These are phyloP conservation scores for Esox niger DNA, from an alignment of 2,113 vertebrate species.

Conservation along the genomic window DNA sequence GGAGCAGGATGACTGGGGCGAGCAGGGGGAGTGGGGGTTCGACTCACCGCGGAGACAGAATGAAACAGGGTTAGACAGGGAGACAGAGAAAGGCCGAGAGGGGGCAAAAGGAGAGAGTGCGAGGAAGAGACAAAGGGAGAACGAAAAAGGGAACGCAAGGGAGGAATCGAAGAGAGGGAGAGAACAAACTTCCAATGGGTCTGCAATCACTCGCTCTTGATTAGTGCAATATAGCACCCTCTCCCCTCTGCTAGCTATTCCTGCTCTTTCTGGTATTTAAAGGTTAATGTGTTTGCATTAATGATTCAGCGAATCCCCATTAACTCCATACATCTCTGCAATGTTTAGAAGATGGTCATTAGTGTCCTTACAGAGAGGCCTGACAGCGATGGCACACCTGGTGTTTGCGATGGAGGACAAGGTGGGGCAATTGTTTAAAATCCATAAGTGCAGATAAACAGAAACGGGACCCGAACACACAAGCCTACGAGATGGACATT, in stretches of 20 bases:
- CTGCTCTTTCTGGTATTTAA: slow-evolving; percentile 35
- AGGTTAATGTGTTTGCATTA: slow-evolving; percentile 71
- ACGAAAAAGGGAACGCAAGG: neutral
- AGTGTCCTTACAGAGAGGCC: slow-evolving; percentile 33
- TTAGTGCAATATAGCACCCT: slow-evolving; percentile 37
- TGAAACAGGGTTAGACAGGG: too few relatives aligned
- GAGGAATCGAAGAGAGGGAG: too few relatives aligned
- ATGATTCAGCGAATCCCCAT: slow-evolving; percentile 56
- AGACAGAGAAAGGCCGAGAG: neutral
- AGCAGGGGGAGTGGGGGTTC: slow-evolving; percentile 30
- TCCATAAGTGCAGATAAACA: slow-evolving; percentile 10
- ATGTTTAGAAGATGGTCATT: slow-evolving; percentile 54
- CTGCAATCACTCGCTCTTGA: slow-evolving; percentile 25
- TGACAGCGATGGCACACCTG: slow-evolving; percentile 33
- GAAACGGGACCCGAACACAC: neutral
- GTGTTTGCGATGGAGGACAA: neutral
- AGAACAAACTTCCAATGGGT: too few relatives aligned
- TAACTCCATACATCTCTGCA: too few relatives aligned
- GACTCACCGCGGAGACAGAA: neutral
- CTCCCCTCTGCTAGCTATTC: slow-evolving; percentile 32
- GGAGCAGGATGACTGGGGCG: too few relatives aligned
- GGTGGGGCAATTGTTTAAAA: neutral
- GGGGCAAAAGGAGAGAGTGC: too few relatives aligned
- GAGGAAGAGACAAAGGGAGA: too few relatives aligned
- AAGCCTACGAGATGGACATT: slow-evolving; percentile 24